Percentiles rank a stretch among this genome's conserved stretches.
Evolutionary conservation across 2,113 vertebrate genomes (phyloP).

Genomic region (Rhinopomastus cyanomelas): DNA sequence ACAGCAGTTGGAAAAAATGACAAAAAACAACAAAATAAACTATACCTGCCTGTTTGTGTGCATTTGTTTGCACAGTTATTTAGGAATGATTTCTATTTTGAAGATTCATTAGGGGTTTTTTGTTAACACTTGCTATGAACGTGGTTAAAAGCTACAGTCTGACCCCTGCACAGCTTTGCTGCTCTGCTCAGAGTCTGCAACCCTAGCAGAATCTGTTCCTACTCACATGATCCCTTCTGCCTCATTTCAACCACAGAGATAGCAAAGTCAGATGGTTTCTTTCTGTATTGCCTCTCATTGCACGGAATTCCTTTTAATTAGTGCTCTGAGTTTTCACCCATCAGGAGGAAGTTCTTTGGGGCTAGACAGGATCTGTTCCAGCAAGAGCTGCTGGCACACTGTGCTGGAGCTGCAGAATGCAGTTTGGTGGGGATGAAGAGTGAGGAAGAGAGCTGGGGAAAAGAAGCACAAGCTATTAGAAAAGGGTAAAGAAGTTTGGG

Average conservation of each 20-base stretch:
- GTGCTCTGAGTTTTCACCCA: background rate
- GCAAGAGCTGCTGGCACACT: fast-evolving
- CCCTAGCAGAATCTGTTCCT: fast-evolving
- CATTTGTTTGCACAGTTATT: background rate
- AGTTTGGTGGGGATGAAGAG: background rate
- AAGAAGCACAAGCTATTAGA: background rate
- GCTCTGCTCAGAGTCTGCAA: background rate
- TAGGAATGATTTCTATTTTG: background rate
- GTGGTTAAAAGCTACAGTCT: background rate
- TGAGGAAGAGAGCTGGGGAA: background rate
- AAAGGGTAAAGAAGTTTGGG: background rate
- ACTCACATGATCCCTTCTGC: background rate
- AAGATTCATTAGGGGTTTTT: background rate
- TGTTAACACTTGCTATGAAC: background rate
- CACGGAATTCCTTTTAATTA: background rate
- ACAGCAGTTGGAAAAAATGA: background rate
- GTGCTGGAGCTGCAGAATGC: background rate
- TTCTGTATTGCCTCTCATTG: background rate
- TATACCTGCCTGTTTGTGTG: fast-evolving
- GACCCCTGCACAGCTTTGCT: background rate
- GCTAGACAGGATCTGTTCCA: background rate
- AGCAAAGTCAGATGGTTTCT: background rate
- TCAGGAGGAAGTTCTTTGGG: background rate
- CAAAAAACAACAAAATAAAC: background rate
- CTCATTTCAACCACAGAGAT: background rate